phyloP scores from a whole-genome alignment of 2,113 vertebrate genomes.

The Thamnophis sirtalis region DNA sequence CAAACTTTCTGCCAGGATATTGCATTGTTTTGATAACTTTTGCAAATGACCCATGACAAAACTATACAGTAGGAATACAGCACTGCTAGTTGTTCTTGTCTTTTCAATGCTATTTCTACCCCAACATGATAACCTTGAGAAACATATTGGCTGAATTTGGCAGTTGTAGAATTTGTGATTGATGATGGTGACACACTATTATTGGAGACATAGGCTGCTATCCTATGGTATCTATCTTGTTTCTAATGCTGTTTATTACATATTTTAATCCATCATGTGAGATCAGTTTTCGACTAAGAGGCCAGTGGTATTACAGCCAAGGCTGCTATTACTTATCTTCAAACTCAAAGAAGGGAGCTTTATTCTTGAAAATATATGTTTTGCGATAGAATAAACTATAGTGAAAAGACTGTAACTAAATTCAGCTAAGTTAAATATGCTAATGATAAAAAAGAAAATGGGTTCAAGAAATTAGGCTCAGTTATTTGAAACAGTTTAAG shows the following conservation, averaged over 20 bases:
- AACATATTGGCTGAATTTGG: not conserved
- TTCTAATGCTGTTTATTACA: not conserved
- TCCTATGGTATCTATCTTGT: not conserved
- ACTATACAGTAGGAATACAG: not conserved
- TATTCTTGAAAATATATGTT: no score
- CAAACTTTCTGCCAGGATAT: not conserved
- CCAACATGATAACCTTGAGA: not conserved
- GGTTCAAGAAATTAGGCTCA: no score
- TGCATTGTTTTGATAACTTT: not conserved
- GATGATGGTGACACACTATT: not conserved
- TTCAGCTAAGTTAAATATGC: no score
- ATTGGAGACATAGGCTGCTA: not conserved
- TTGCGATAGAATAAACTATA: no score
- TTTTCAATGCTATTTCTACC: not conserved
- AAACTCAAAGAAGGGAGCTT: no score
- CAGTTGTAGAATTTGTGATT: not conserved
- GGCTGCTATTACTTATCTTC: no score
- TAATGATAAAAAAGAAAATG: no score
- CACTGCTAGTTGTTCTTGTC: not conserved
- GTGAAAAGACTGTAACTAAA: no score
- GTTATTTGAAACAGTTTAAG: no score
- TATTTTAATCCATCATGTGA: not conserved
- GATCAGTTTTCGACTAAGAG: no score
- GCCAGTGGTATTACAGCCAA: no score
- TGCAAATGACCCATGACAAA: not conserved